Base-by-base conservation (phyloP, 2,888 invertebrate genomes). In the Leptinotarsa rubiginosa region DNA sequence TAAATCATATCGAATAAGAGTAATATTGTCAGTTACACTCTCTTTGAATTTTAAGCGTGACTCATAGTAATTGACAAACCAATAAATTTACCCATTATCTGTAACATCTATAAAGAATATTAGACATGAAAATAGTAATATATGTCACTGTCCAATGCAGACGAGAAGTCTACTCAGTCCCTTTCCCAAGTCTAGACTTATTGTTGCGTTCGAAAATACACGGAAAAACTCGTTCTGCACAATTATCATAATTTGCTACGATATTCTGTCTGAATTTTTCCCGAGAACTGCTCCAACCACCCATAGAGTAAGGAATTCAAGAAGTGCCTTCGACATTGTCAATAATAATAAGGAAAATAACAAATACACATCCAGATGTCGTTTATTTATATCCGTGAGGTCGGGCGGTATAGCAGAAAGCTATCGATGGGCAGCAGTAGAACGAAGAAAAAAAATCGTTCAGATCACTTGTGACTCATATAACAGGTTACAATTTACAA, bases 401-500 rank as follows among this genome's bases (percentile, higher is more conserved):
- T 83, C 83, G 81, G 80, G 80, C 81, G 80, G 82, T 80, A 83
- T 1, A 62, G 62, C 62, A 62, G 62, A 62, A 62, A 62, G 41
- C 62, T 25, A 62, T 41, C 62, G 62, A 62, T 25, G 62, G 62
- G 81, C 81, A 80, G 81, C 81, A 79, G 83, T 80, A 16, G 65
- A 56, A 67, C 67, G 65, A 25, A 73, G 67, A 73, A 70, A 75
- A 52, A 75, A 75, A 85, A 85, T 86, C 84, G 85, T 84, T 84
- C 85, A 82, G 86, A 81, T 82, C 81, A 80, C 79, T 83, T 85
- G 85, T 87, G 87, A 87, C 84, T 86, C 86, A 86, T 86, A 86
- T 86, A 86, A 86, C 87, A 86, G 87, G 86, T 86, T 86, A 83
- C 85, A 86, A 85, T 87, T 86, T 67, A 66, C 72, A 75, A 86